Evolutionary conservation across 2,113 vertebrate genomes (phyloP).

Genomic region (Parus major): DNA sequence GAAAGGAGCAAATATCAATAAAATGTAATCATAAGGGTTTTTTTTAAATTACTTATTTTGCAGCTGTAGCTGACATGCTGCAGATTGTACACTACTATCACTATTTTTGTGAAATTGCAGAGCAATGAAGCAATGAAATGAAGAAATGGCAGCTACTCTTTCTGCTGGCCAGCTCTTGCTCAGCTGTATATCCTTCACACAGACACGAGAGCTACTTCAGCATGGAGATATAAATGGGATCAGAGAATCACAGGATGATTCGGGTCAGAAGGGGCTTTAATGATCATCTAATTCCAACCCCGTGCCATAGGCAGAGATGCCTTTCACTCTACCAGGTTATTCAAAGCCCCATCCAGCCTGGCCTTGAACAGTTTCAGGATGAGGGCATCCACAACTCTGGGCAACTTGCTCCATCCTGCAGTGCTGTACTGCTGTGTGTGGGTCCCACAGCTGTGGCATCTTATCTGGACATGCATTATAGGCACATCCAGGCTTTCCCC

Average conservation of each 20-base stretch:
- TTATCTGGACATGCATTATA: fast-evolving
- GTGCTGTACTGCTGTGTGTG: fast-evolving
- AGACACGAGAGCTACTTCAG: not conserved
- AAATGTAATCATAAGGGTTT: not conserved
- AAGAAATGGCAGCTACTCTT: not conserved
- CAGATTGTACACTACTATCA: not conserved
- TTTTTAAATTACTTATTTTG: not conserved
- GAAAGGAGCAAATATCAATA: not conserved
- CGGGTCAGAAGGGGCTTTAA: not conserved
- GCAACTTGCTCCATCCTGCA: not conserved
- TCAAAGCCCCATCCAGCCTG: not conserved
- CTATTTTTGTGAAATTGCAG: not conserved
- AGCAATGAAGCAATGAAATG: not conserved
- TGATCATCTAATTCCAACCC: not conserved
- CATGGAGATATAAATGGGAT: not conserved
- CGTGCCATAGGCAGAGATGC: not conserved
- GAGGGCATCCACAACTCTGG: not conserved
- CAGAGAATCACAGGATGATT: not conserved
- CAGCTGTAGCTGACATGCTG: not conserved
- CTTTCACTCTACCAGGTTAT: not conserved
- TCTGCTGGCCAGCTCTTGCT: not conserved
- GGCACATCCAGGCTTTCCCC: not conserved
- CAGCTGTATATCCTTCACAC: not conserved
- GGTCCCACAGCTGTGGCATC: not conserved
- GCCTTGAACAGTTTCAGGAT: not conserved